phyloP scores from a whole-genome alignment of 64 coral and sea anemone genomes.

The Acropora yongei region DNA sequence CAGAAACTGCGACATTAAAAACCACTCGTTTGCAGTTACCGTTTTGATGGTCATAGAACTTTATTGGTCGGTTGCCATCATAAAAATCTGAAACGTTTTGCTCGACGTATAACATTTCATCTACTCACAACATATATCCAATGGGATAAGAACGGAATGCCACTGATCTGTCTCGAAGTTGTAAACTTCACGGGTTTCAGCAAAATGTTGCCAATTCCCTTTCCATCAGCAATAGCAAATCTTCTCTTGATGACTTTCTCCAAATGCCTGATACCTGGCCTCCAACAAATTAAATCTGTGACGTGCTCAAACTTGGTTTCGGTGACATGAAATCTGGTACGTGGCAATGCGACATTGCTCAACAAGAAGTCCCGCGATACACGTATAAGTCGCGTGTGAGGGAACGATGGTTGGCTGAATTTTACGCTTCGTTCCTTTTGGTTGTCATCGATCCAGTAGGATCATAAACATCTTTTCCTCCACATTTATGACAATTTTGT shows the following conservation, averaged over 20 bases:
- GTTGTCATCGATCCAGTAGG: slow-evolving; percentile 38
- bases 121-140: too few relatives aligned
- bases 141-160: too few relatives aligned
- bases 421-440: slow-evolving; percentile 14
- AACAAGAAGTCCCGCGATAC: slow-evolving; percentile 6
- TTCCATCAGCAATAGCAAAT: slow-evolving; percentile 66
- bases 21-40: too few relatives aligned
- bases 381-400: slow-evolving; percentile 21
- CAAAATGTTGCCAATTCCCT: slow-evolving; percentile 11
- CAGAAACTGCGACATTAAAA: too few relatives aligned
- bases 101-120: too few relatives aligned
- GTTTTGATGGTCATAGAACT: too few relatives aligned
- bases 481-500: slow-evolving; percentile 41
- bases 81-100: too few relatives aligned
- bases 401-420: slow-evolving; percentile 41
- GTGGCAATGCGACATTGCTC: neutral
- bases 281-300: slow-evolving; percentile 45
- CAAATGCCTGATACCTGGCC: slow-evolving; percentile 45
- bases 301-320: slow-evolving; percentile 32
- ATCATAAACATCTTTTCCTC: slow-evolving; percentile 37
- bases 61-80: too few relatives aligned
- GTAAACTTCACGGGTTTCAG: slow-evolving; percentile 50
- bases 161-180: slow-evolving; percentile 32
- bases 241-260: slow-evolving; percentile 28
- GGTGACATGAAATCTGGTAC: slow-evolving; percentile 47